Percentiles rank a stretch among this genome's conserved stretches.
Conservation (phyloP, 2,797 vertebrate genomes). For the Meda fulgida region DNA sequence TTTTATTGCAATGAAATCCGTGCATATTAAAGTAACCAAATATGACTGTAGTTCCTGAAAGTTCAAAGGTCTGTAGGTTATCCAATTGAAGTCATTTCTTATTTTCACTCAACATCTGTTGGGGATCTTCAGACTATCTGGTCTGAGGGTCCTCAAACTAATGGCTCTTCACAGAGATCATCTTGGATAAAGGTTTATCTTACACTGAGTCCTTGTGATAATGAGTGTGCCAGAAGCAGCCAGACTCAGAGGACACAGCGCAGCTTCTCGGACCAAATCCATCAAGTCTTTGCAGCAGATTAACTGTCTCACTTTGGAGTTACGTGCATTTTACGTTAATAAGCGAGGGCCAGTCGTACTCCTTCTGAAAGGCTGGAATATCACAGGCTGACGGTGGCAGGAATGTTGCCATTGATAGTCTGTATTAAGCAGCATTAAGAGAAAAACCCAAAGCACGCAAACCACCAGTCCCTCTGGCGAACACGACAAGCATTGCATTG, state of each 20-base stretch:
- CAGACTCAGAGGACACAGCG: not conserved
- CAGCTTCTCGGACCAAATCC: conserved; percentile 41
- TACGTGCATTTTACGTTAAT: conserved; percentile 71
- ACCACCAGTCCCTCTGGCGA: conserved; percentile 59
- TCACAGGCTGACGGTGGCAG: conserved; percentile 64
- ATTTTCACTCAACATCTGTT: not conserved
- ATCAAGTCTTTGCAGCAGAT: conserved; percentile 53
- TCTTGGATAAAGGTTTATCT: conserved; percentile 16
- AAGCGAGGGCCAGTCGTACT: conserved; percentile 62
- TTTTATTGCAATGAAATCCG: not conserved
- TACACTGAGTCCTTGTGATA: conserved; percentile 19
- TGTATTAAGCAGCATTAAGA: conserved; percentile 75
- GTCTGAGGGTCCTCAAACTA: not conserved
- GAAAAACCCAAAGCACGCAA: conserved; percentile 74
- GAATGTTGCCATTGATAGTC: conserved; percentile 74
- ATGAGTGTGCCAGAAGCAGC: not conserved
- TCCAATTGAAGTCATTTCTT: not conserved
- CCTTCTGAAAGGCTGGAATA: conserved; percentile 69
- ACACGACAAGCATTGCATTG: conserved; percentile 62
- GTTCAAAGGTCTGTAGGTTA: not conserved
- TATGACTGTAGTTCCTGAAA: not conserved
- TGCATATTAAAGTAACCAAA: not conserved
- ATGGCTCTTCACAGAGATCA: conserved; percentile 20
- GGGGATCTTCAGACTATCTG: not conserved
- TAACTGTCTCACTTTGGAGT: conserved; percentile 62